A percentile compares a stretch with the other conserved stretches of the same genome.
Evolutionary conservation across 1,140 invertebrate species (phyloP).

Genomic region (Ceratosolen fusciceps): DNA sequence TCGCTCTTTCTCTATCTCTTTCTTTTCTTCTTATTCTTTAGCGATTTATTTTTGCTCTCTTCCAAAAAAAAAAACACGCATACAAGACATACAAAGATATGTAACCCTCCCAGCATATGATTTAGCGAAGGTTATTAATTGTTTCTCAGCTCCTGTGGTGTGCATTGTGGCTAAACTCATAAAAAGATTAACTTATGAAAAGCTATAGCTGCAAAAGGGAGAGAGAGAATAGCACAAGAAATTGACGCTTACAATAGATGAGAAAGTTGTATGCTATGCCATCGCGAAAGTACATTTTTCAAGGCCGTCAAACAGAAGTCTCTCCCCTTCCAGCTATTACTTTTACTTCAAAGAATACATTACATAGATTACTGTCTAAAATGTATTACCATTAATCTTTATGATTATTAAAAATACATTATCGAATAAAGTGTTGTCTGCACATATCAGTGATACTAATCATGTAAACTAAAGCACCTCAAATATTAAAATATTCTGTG

Average conservation of each 20-base stretch:
- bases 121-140: slow-evolving; percentile 71
- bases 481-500: not conserved
- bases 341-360: not conserved
- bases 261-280: not conserved
- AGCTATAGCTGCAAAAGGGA: not conserved
- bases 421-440: slow-evolving; percentile 4
- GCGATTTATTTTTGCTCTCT: not conserved
- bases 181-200: slow-evolving; percentile 66
- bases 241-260: not conserved
- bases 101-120: slow-evolving; percentile 66
- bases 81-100: slow-evolving; percentile 13
- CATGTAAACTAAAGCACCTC: not conserved
- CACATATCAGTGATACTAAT: not conserved
- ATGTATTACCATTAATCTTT: slow-evolving; percentile 67
- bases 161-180: slow-evolving; percentile 56
- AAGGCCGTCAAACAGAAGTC: slow-evolving; percentile 58
- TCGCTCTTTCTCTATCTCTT: not conserved
- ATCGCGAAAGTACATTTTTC: slow-evolving; percentile 65
- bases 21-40: not conserved
- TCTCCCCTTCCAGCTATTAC: not conserved
- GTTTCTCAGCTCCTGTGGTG: slow-evolving; percentile 58
- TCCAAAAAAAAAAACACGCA: not conserved
- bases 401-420: slow-evolving; percentile 71
- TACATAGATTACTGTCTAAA: slow-evolving; percentile 29
- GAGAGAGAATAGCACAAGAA: slow-evolving; percentile 48